Evolutionary conservation across 1,140 invertebrate genomes (phyloP), one percentile per base, ranked within the genome.

Genomic region (Ceratosolen fusciceps): DNA sequence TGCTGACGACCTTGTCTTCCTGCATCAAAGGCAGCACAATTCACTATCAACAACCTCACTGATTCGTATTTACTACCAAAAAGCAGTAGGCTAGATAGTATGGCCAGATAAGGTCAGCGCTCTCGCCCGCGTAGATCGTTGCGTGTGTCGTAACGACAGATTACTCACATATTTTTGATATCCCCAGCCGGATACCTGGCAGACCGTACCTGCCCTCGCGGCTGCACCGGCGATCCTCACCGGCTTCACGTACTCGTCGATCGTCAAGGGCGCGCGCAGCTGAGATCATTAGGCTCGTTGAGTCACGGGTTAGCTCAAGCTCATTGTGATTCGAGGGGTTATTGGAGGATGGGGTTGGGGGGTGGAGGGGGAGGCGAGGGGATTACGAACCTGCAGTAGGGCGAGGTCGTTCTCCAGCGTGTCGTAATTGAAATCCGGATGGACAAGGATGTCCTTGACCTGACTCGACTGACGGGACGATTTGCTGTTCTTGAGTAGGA

Each of bases 171-270:
- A 68, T 74, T 70, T 72, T 24, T 52, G 0, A 19, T 76, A 73
- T 10, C 81, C 81, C 81, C 81, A 82, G 52, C 81, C 81, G 19
- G 78, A 60, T 10, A 82, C 81, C 74, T 80, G 77, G 14, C 81
- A 82, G 1, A 49, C 16, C 2, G 76, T 81, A 26, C 37, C 14
- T 19, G 73, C 19, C 10, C 0, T 24, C 39, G 70, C 54, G 8
- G 8, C 8, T 12, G 0, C 34, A 1, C 19, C 8, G 19, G 58
- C 43, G 0, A 80, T 16, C 0, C 4, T 2, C 1, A 34, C n/a
- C 0, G 79, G 52, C n/a, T 52, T 73, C 2, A 76, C 79, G 29
- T 24, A 60, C 2, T 4, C 3, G n/a, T 71, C 67, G 1, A 77
- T 56, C 12, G 29, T 67, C 8, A 80, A 73, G 21, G 79, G 49